A percentile compares a stretch with the other conserved stretches of the same genome.
Evolutionary conservation across 2,113 vertebrate species (phyloP).

Genomic region (Hippocampus abdominalis): DNA sequence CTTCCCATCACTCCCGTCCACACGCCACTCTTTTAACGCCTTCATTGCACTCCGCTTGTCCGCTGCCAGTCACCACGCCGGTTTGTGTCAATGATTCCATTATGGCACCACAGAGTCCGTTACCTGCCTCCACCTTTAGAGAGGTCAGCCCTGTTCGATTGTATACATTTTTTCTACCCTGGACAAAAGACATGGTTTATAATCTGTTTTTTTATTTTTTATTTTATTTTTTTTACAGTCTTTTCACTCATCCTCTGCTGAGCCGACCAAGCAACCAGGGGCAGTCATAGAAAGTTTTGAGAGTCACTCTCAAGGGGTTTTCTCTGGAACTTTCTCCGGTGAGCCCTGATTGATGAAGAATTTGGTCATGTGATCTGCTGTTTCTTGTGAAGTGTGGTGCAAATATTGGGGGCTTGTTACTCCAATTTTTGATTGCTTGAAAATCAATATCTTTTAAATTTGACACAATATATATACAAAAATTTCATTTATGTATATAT

Average conservation of each 20-base stretch:
- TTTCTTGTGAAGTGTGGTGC: too few species aligned
- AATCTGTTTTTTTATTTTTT: not conserved
- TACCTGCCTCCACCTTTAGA: slow-evolving; percentile 64
- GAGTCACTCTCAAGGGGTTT: slow-evolving; percentile 89
- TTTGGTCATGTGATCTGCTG: too few species aligned
- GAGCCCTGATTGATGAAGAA: slow-evolving; percentile 1
- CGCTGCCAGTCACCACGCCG: slow-evolving; percentile 21
- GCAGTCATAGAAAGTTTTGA: slow-evolving; percentile 92
- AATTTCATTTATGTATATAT: too few species aligned
- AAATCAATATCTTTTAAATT: too few species aligned
- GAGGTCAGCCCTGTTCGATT: slow-evolving; percentile 71
- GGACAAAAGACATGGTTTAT: not conserved
- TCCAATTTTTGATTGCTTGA: too few species aligned
- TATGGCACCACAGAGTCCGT: slow-evolving; percentile 56
- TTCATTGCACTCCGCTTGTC: slow-evolving; percentile 12
- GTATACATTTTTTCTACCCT: not conserved
- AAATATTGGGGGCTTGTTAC: too few species aligned
- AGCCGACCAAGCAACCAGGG: slow-evolving; percentile 67
- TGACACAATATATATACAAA: too few species aligned
- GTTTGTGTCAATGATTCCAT: slow-evolving; percentile 49
- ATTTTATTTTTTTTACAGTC: slow-evolving; percentile 25
- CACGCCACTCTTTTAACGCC: not conserved
- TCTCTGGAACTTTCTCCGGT: slow-evolving; percentile 94
- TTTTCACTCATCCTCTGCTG: slow-evolving; percentile 43
- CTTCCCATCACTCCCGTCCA: slow-evolving; percentile 17